phyloP scores from a whole-genome alignment of 30 jellyfish, hydroid and myxozoan species.

The Turritopsis rubra region DNA sequence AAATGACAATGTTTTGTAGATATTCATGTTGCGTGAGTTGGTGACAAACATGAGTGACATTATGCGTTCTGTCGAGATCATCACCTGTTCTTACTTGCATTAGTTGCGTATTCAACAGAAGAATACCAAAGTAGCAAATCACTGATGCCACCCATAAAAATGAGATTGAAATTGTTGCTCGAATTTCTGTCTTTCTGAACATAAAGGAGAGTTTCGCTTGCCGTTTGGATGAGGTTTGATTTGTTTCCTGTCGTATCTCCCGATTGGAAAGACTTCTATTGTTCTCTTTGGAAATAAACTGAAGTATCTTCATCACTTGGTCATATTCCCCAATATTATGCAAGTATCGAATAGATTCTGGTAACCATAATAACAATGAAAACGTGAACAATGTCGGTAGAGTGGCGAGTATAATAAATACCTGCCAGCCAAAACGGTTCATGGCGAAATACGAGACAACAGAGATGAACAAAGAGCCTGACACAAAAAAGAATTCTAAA shows the following conservation, averaged over 20 bases:
- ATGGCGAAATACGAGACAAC: background rate
- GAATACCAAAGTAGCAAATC: background rate
- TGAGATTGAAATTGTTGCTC: background rate
- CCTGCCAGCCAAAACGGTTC: background rate
- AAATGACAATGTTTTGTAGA: background rate
- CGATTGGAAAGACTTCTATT: background rate
- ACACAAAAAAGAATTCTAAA: background rate
- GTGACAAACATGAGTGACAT: background rate
- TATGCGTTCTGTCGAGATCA: background rate
- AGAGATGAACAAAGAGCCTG: background rate
- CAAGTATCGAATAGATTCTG: slow-evolving; percentile 11
- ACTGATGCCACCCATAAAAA: background rate
- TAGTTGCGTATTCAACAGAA: slow-evolving; percentile 1
- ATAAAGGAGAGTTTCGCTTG: background rate
- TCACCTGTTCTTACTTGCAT: background rate
- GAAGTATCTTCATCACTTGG: background rate
- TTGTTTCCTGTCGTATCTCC: background rate
- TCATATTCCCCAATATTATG: background rate
- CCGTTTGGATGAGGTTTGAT: background rate
- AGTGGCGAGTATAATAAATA: background rate
- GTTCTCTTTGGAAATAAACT: background rate
- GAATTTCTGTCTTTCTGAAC: background rate
- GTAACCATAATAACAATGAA: background rate
- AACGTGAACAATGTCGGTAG: background rate
- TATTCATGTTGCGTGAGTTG: background rate